Evolutionary conservation across 2,113 vertebrate species (phyloP).

Genomic region (Grus americana): DNA sequence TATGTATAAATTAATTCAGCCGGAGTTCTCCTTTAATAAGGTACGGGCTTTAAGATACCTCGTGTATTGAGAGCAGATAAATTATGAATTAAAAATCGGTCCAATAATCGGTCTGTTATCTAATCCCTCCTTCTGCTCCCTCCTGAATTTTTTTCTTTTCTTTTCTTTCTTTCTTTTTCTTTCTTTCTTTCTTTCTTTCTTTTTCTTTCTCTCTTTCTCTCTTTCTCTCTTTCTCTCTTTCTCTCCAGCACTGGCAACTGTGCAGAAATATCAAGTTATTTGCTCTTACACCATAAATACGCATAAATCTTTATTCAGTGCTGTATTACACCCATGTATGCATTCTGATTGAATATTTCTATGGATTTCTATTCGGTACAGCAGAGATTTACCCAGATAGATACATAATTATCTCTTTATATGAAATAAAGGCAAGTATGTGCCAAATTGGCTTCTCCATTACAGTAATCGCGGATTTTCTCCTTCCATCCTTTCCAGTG

Average conservation of each 20-base stretch:
- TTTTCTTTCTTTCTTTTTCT: fast-evolving
- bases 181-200: too few species aligned
- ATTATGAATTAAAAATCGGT: neutral
- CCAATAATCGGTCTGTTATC: neutral
- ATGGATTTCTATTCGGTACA: neutral
- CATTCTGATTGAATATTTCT: neutral
- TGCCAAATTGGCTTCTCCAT: neutral
- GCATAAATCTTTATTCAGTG: fast-evolving
- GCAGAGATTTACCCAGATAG: neutral
- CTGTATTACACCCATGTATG: fast-evolving
- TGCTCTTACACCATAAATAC: neutral
- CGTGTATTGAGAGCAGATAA: neutral
- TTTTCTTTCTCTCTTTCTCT: fast-evolving
- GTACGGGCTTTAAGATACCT: neutral
- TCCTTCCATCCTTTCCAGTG: neutral
- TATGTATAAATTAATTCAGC: neutral
- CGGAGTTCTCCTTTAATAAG: neutral
- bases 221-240: too few species aligned
- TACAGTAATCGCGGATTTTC: fast-evolving
- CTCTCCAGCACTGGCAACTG: fast-evolving
- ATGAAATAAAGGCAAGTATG: neutral
- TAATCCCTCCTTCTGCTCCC: neutral
- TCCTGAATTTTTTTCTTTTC: fast-evolving
- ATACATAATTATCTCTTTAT: neutral
- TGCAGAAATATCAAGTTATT: fast-evolving